These are phyloP conservation scores for Heliothis virescens DNA, from an alignment of 1,140 invertebrate genomes.

Conservation along the genomic window DNA sequence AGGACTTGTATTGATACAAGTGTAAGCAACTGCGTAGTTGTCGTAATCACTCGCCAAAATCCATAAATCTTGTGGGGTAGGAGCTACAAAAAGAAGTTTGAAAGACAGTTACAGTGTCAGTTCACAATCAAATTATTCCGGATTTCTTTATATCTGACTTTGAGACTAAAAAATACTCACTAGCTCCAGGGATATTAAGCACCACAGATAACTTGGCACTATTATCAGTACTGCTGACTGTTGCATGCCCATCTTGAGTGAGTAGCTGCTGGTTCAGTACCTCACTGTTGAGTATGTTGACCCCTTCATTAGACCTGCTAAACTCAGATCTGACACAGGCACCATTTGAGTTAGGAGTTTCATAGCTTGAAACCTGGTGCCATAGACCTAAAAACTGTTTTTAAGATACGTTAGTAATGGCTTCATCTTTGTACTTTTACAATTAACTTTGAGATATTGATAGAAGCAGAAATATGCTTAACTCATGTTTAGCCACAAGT, in stretches of 20 bases:
- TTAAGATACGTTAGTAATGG: too few species aligned
- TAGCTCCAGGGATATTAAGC: slow-evolving; percentile 61
- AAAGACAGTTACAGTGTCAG: slow-evolving; percentile 33
- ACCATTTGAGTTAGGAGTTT: slow-evolving; percentile 63
- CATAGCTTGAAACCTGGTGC: slow-evolving; percentile 76
- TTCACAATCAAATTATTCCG: background rate
- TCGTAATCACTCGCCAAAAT: slow-evolving; percentile 68
- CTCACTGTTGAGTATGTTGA: slow-evolving; percentile 71
- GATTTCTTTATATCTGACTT: too few species aligned
- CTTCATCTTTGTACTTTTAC: too few species aligned
- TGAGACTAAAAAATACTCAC: slow-evolving; percentile 52
- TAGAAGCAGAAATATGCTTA: too few species aligned
- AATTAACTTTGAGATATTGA: too few species aligned
- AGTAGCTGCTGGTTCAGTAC: slow-evolving; percentile 66
- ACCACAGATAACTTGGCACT: slow-evolving; percentile 64
- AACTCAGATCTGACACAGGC: slow-evolving; percentile 69
- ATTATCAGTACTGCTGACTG: slow-evolving; percentile 57
- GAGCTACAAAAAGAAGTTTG: slow-evolving; percentile 56
- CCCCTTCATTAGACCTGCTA: slow-evolving; percentile 49
- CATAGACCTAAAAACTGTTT: slow-evolving; percentile 74
- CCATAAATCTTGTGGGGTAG: slow-evolving; percentile 54
- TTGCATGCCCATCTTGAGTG: slow-evolving; percentile 66
- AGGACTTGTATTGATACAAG: slow-evolving; percentile 53
- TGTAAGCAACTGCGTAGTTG: slow-evolving; percentile 63
- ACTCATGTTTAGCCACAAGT: too few species aligned